Conservation (phyloP, 2,888 invertebrate species). For the Shargacucullia verbasci region DNA sequence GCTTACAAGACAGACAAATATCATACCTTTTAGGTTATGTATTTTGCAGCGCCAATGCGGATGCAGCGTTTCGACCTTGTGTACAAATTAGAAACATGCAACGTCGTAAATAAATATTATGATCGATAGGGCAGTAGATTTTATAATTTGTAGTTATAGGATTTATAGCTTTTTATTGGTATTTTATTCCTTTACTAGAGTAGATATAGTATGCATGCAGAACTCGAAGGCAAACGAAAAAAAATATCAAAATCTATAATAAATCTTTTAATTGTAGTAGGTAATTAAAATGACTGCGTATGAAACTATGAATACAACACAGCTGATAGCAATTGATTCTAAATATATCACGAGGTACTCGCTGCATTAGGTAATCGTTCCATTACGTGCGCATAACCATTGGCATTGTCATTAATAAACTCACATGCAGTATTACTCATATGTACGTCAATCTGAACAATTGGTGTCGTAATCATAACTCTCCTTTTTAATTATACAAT, state of each 20-base stretch:
- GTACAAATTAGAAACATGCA: conserved; percentile 39
- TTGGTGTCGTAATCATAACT: conserved; percentile 50
- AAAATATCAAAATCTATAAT: too few relatives aligned
- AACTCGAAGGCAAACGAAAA: neutral
- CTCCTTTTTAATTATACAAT: conserved; percentile 49
- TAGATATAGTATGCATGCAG: neutral
- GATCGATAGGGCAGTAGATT: conserved; percentile 3
- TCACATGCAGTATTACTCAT: conserved; percentile 43
- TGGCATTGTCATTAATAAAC: conserved; percentile 40
- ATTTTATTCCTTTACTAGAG: neutral
- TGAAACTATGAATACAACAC: conserved; percentile 1
- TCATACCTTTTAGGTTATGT: conserved; percentile 25
- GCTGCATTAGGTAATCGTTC: conserved; percentile 31
- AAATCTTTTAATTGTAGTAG: too few relatives aligned
- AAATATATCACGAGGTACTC: conserved; percentile 24
- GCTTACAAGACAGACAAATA: conserved; percentile 26
- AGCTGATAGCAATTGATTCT: conserved; percentile 22
- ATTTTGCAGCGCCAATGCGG: conserved; percentile 45
- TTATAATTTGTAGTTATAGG: neutral
- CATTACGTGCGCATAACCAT: conserved; percentile 40
- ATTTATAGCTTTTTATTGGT: neutral
- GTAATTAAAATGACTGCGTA: too few relatives aligned
- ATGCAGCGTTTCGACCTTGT: conserved; percentile 41
- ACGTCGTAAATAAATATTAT: conserved; percentile 32
- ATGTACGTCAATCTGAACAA: conserved; percentile 48